A percentile compares a stretch with the other conserved stretches of the same genome.
These are phyloP conservation scores for Drosophila kepulauana DNA, from an alignment of 1,140 invertebrate species.

Conservation along the genomic window DNA sequence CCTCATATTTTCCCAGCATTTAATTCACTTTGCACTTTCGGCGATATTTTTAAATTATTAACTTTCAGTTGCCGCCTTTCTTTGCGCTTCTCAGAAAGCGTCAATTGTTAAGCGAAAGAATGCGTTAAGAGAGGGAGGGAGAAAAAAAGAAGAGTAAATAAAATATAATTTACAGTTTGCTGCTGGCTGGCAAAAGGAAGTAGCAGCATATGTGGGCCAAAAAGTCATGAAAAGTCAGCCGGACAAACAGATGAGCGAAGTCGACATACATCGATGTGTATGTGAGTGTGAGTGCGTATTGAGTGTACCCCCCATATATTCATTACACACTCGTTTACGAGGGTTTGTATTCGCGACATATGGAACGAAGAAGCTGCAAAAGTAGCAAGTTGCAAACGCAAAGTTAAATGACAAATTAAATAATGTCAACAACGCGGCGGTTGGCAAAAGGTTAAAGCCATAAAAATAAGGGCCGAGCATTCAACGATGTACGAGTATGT, in stretches of 20 bases:
- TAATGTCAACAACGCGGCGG: constrained; percentile 78
- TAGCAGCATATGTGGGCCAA: constrained; percentile 55
- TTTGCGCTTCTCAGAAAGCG: constrained; percentile 24
- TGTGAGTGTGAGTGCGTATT: background rate
- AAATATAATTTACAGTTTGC: constrained; percentile 32
- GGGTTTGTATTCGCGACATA: constrained; percentile 49
- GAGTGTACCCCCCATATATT: constrained; percentile 37
- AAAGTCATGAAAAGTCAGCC: constrained; percentile 38
- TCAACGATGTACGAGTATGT: background rate
- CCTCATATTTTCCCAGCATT: background rate
- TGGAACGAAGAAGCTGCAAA: constrained; percentile 31
- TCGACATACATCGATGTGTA: background rate
- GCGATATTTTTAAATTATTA: constrained; percentile 17
- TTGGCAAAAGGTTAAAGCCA: constrained; percentile 80
- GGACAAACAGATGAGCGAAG: constrained; percentile 5
- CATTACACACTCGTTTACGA: constrained; percentile 53
- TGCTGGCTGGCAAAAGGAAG: constrained; percentile 24
- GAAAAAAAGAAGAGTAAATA: background rate
- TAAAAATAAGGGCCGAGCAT: constrained; percentile 66
- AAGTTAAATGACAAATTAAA: constrained; percentile 83
- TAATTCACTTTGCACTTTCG: background rate
- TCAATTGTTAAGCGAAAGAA: constrained; percentile 20
- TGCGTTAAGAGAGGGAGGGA: background rate
- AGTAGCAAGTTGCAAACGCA: background rate
- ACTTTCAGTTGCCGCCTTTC: constrained; percentile 4